Evolutionary conservation across 1,140 invertebrate genomes (phyloP).

Genomic region (Diploscapter pachys): DNA sequence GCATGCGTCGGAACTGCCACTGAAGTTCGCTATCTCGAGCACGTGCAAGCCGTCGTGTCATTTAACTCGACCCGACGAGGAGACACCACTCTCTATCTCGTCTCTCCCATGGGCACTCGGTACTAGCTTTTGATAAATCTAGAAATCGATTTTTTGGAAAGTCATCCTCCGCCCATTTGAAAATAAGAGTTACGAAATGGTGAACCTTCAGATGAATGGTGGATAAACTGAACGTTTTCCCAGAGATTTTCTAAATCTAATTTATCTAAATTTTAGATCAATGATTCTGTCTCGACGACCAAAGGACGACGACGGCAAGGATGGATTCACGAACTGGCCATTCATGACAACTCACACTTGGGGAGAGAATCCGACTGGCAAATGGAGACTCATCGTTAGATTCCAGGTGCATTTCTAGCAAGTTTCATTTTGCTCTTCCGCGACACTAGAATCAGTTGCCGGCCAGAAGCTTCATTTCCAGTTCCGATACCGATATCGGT

Average conservation of each 20-base stretch:
- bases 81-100: constrained; percentile 87
- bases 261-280: constrained; percentile 67
- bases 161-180: background rate
- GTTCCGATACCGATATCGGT: too few species aligned
- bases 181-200: too few species aligned
- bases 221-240: too few species aligned
- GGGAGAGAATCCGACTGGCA: constrained; percentile 94
- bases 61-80: constrained; percentile 85
- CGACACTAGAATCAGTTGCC: too few species aligned
- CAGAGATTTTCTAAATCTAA: too few species aligned
- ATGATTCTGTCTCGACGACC: constrained; percentile 92
- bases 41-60: constrained; percentile 94
- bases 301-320: constrained; percentile 90
- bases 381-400: constrained; percentile 72
- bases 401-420: constrained; percentile 45
- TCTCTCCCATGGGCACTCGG: constrained; percentile 94
- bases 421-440: too few species aligned
- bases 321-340: constrained; percentile 99
- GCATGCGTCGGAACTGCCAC: constrained; percentile 84
- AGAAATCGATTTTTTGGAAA: background rate
- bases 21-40: constrained; percentile 91
- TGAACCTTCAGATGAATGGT: too few species aligned
- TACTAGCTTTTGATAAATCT: constrained; percentile 55
- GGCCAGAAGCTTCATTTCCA: too few species aligned
- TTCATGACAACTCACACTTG: constrained; percentile 99